Conservation (phyloP, 2,888 invertebrate species). For the Drosophila falleni region DNA sequence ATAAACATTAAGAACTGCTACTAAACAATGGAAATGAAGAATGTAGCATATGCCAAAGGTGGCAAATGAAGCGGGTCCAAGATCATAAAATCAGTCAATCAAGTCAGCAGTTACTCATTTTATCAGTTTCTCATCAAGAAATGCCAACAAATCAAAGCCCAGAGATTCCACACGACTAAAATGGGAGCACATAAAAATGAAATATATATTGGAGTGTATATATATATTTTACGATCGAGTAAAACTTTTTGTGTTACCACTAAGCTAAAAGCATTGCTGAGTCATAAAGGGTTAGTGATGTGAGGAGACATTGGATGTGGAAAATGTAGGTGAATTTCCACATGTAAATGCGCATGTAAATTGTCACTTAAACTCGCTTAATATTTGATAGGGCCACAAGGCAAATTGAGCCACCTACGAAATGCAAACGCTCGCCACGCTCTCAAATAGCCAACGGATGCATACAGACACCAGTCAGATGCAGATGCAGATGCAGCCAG, state of each 20-base stretch:
- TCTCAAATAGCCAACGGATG: constrained; percentile 18
- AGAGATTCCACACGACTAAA: constrained; percentile 13
- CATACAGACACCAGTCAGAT: constrained; percentile 13
- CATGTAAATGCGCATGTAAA: constrained; percentile 68
- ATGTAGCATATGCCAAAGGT: constrained; percentile 12
- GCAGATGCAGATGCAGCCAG: constrained; percentile 5
- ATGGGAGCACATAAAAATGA: constrained; percentile 45
- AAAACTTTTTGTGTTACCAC: constrained; percentile 18
- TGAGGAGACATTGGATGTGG: not conserved
- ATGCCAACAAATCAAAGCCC: constrained; percentile 40
- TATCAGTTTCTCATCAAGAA: constrained; percentile 54
- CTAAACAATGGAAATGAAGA: constrained; percentile 43
- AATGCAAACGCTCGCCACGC: constrained; percentile 53
- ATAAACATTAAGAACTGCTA: constrained; percentile 52
- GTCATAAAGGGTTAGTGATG: constrained; percentile 16
- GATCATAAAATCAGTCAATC: constrained; percentile 68
- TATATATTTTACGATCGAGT: constrained; percentile 60
- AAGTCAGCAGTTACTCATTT: constrained; percentile 33
- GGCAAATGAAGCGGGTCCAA: constrained; percentile 19
- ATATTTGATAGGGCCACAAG: constrained; percentile 62
- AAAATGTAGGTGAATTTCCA: constrained; percentile 31
- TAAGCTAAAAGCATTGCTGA: constrained; percentile 60
- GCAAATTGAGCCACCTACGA: constrained; percentile 74
- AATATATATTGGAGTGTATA: constrained; percentile 11
- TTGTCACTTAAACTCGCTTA: constrained; percentile 70